These are phyloP conservation scores for Diplolepis rosae DNA, from an alignment of 2,888 invertebrate genomes.

Conservation along the genomic window DNA sequence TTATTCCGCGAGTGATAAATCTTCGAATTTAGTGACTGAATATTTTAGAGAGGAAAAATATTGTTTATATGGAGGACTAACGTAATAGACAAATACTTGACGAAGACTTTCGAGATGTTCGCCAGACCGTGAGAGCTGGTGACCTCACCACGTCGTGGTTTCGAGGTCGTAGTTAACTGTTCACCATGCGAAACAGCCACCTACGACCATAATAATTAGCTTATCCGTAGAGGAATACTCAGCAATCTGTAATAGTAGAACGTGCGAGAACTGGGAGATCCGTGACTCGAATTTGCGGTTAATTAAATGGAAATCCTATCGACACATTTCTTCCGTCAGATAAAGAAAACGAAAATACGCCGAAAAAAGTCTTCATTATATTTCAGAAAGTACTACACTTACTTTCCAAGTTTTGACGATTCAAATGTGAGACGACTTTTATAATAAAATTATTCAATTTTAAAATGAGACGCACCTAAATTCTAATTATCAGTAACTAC, in stretches of 20 bases:
- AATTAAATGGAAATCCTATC: constrained; percentile 31
- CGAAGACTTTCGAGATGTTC: constrained; percentile 51
- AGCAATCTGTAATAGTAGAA: constrained; percentile 49
- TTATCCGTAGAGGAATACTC: constrained; percentile 34
- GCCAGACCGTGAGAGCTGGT: constrained; percentile 63
- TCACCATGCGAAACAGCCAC: constrained; percentile 50
- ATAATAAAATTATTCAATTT: too few relatives aligned
- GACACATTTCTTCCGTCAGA: constrained; percentile 24
- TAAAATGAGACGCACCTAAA: too few relatives aligned
- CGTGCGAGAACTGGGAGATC: constrained; percentile 43
- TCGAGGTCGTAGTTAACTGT: constrained; percentile 64
- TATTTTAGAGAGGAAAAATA: too few relatives aligned
- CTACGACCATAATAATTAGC: constrained; percentile 50
- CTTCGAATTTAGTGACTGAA: too few relatives aligned
- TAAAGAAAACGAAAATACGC: neutral
- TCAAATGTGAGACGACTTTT: too few relatives aligned
- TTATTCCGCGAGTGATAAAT: too few relatives aligned
- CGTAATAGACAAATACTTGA: too few relatives aligned
- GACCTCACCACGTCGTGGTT: constrained; percentile 60
- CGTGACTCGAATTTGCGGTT: constrained; percentile 39
- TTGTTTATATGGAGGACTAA: too few relatives aligned
- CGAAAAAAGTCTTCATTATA: constrained; percentile 19
- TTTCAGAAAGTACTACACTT: too few relatives aligned
- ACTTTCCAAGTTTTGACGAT: too few relatives aligned
- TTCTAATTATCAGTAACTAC: too few relatives aligned